Base-by-base conservation (phyloP, 2,797 vertebrate genomes). In the Lepidocolaptes lacrymiger region DNA sequence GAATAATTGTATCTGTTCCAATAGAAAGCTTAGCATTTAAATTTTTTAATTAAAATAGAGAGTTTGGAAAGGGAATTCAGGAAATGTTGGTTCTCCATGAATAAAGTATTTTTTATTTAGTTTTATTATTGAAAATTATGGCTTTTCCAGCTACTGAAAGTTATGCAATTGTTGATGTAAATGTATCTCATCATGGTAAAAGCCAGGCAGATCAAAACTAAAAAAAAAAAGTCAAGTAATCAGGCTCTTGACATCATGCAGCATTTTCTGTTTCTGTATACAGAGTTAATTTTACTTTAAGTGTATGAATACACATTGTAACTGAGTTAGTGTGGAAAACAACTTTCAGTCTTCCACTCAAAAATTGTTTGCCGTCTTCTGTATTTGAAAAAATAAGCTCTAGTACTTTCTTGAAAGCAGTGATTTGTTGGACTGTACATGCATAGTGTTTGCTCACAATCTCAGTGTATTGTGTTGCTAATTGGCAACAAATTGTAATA, bases 331-430 rank as follows among this genome's bases (percentile, higher is more conserved):
- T 43, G 48, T 91, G 74, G 75, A 92, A 94, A 94, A 82, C 75
- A 95, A 63, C 94, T 95, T 94, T 93, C 78, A 87, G 81, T 94
- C 86, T 95, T 95, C 90, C 90, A 91, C 84, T 95, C 52, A 67
- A 79, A 81, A 78, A 74, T 61, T 79, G 39, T 67, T 84, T 71
- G n/a, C 58, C 39, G 10, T 68, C 39, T 81, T 46, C 15, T 78
- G 28, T 69, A 21, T 81, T 90, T 86, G 73, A 89, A 49, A 82
- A 41, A 81, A 78, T 52, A 91, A 86, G 43, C 67, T 87, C 63
- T 79, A 69, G 49, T 91, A 87, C 9, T 68, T 54, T 18, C 13
- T 62, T 81, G 69, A 88, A 88, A 91, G 23, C 37, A 32, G 54
- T 24, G 3, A 19, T 88, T 77, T 91, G 22, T 48, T 64, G 58